Evolutionary conservation across 2,888 invertebrate species (phyloP).

Genomic region (Dynastes grantii): DNA sequence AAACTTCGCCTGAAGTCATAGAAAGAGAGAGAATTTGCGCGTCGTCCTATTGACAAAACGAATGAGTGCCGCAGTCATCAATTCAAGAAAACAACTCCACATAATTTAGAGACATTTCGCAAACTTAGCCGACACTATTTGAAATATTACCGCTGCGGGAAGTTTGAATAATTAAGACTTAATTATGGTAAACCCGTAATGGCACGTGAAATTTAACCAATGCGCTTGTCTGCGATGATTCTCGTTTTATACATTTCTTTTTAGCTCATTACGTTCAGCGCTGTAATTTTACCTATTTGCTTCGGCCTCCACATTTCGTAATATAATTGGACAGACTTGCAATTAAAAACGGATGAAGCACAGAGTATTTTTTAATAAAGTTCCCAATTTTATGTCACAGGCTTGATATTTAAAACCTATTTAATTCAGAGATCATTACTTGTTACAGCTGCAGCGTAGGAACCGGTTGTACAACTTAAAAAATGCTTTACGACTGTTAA

Average conservation of each 20-base stretch:
- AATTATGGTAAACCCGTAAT: constrained; percentile 44
- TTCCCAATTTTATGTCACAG: neutral
- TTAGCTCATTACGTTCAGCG: neutral
- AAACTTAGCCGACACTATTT: constrained; percentile 47
- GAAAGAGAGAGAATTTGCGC: constrained; percentile 43
- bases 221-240: neutral
- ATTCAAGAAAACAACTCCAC: constrained; percentile 50
- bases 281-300: constrained; percentile 17
- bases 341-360: constrained; percentile 25
- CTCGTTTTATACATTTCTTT: neutral
- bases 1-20: constrained; percentile 40
- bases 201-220: constrained; percentile 24
- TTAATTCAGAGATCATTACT: neutral
- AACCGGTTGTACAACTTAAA: constrained; percentile 20
- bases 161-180: constrained; percentile 49
- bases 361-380: constrained; percentile 1
- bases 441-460: neutral
- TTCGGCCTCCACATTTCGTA: neutral
- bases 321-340: constrained; percentile 13
- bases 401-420: constrained; percentile 22
- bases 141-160: constrained; percentile 49
- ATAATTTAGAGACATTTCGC: constrained; percentile 49
- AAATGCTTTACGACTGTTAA: neutral
- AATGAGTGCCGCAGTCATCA: constrained; percentile 54
- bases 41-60: constrained; percentile 51